A percentile compares a stretch with the other conserved stretches of the same genome.
Conservation (phyloP, 1,140 invertebrate genomes). For the Diabrotica undecimpunctata region DNA sequence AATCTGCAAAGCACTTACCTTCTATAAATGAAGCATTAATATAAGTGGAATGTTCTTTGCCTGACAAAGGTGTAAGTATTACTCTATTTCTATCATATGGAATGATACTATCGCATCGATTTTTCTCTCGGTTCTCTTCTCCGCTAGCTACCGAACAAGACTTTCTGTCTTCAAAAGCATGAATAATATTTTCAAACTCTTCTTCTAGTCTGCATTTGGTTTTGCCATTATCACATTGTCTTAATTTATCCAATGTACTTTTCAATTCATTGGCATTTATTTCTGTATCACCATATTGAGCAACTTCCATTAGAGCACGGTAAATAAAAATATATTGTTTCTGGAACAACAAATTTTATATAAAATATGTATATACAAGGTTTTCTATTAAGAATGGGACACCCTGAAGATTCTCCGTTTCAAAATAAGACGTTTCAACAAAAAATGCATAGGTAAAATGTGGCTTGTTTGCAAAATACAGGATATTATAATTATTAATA, state of each 20-base stretch:
- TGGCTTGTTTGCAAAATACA: too few species aligned
- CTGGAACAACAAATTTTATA: constrained; percentile 49
- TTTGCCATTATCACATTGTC: constrained; percentile 63
- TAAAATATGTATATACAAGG: too few species aligned
- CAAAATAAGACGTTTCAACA: too few species aligned
- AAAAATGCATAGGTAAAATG: too few species aligned
- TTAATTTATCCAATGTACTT: constrained; percentile 64
- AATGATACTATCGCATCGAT: constrained; percentile 81
- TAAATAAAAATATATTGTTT: constrained; percentile 99
- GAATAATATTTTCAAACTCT: constrained; percentile 83
- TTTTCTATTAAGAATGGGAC: too few species aligned
- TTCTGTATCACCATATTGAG: constrained; percentile 92
- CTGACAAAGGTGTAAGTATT: constrained; percentile 75
- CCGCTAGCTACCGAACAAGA: constrained; percentile 74
- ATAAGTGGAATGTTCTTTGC: constrained; percentile 87
- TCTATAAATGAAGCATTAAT: constrained; percentile 97
- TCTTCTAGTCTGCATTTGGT: constrained; percentile 69
- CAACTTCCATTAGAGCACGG: constrained; percentile 87
- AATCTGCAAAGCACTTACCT: constrained; percentile 22
- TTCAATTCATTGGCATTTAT: constrained; percentile 69
- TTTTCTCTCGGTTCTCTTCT: constrained; percentile 84
- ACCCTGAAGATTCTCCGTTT: too few species aligned
- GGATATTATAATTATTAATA: too few species aligned
- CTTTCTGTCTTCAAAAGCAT: constrained; percentile 77
- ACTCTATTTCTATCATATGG: constrained; percentile 91